phyloP scores from a whole-genome alignment of 2,797 vertebrate genomes.

The Hippoglossus hippoglossus region DNA sequence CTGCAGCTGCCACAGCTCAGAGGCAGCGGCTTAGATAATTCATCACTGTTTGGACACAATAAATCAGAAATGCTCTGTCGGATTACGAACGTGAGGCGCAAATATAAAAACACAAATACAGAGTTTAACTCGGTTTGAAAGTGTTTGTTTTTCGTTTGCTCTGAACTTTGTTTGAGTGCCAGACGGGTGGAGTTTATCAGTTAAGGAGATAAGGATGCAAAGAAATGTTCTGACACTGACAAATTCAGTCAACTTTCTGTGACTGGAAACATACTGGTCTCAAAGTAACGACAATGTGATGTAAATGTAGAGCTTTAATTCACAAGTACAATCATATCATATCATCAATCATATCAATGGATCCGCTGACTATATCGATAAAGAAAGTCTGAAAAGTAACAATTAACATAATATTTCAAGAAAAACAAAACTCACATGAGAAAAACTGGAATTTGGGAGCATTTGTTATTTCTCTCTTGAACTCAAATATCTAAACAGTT shows the following conservation, averaged over 20 bases:
- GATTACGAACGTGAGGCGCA: not conserved
- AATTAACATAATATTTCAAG: no score
- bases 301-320: not conserved
- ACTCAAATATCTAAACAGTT: not conserved
- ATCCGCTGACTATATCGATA: not conserved
- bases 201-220: not conserved
- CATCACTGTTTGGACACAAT: not conserved
- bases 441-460: no score
- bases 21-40: constrained; percentile 29
- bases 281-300: not conserved
- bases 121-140: not conserved
- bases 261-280: not conserved
- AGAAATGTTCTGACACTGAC: not conserved
- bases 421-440: no score
- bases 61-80: not conserved
- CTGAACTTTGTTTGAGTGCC: not conserved
- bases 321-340: not conserved
- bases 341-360: no score
- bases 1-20: constrained; percentile 71
- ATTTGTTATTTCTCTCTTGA: no score
- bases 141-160: not conserved
- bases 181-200: constrained; percentile 5
- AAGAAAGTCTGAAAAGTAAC: no score
- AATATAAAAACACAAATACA: not conserved
- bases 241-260: not conserved